phyloP scores from a whole-genome alignment of 2,888 invertebrate genomes.

The Agrotis puta region DNA sequence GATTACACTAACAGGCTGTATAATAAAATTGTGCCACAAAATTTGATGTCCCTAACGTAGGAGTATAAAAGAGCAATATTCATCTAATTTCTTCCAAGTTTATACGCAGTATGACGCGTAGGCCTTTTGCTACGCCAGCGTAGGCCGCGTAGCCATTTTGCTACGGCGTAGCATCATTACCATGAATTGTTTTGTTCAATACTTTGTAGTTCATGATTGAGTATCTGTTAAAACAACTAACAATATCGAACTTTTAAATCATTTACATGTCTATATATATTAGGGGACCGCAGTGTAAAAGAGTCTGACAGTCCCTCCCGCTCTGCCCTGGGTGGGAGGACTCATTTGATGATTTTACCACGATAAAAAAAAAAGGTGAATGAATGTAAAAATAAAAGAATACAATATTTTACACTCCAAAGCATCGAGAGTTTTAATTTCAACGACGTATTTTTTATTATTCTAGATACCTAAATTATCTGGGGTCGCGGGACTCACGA shows the following conservation, averaged over 20 bases:
- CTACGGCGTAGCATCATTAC: slow-evolving; percentile 30
- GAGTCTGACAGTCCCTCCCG: too few species aligned
- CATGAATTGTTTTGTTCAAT: neutral
- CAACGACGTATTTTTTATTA: too few species aligned
- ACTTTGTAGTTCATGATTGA: neutral
- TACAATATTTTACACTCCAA: too few species aligned
- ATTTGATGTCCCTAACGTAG: slow-evolving; percentile 6
- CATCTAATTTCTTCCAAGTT: neutral
- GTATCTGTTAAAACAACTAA: neutral
- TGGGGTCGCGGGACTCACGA: too few species aligned
- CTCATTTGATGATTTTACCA: too few species aligned
- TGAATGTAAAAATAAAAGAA: too few species aligned
- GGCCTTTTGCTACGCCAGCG: slow-evolving; percentile 23
- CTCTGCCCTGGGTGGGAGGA: too few species aligned
- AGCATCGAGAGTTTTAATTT: too few species aligned
- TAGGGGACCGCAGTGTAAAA: too few species aligned
- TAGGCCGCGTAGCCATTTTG: slow-evolving; percentile 32
- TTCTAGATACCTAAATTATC: too few species aligned
- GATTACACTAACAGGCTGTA: too few species aligned
- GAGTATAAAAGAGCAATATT: slow-evolving; percentile 6
- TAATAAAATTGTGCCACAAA: slow-evolving; percentile 16
- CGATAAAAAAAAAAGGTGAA: too few species aligned
- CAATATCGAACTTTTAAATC: neutral
- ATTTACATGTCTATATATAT: neutral
- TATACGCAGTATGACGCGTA: neutral